phyloP scores from a whole-genome alignment of 23 tunicate species.

The Styela plicata region DNA sequence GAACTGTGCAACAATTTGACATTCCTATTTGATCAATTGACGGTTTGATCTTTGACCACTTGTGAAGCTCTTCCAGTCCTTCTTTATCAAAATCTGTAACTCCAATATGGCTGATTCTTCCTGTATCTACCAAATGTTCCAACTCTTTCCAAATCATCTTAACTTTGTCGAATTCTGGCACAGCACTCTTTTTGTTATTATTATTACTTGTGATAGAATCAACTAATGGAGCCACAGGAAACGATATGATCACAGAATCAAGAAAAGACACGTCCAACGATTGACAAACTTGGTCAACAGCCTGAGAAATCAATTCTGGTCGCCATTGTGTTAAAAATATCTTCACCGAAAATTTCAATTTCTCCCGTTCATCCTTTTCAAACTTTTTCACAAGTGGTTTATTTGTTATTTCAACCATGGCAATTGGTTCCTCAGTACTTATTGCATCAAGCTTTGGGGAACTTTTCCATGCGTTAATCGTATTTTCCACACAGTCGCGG shows the following conservation, averaged over 20 bases:
- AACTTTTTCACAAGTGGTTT: conserved; percentile 43
- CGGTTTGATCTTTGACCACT: conserved; percentile 93
- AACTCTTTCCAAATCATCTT: conserved; percentile 85
- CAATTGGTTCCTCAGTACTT: conserved; percentile 64
- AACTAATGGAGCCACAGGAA: conserved; percentile 48
- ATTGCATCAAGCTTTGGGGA: conserved; percentile 39
- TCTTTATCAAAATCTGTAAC: conserved; percentile 81
- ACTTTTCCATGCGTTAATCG: conserved; percentile 59
- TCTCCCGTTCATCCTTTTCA: conserved; percentile 54
- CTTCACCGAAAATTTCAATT: conserved; percentile 69
- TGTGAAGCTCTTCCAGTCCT: conserved; percentile 43
- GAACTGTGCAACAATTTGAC: conserved; percentile 74
- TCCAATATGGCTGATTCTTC: conserved; percentile 57
- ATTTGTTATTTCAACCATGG: conserved; percentile 37
- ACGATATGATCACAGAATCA: conserved; percentile 71
- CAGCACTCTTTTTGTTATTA: conserved; percentile 28
- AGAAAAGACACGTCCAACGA: conserved; percentile 44
- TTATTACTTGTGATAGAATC: background rate
- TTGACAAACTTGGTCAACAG: conserved; percentile 54
- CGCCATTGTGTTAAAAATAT: conserved; percentile 61
- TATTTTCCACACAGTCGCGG: conserved; percentile 64
- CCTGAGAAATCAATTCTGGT: conserved; percentile 48
- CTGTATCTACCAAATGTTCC: conserved; percentile 56
- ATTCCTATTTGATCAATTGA: conserved; percentile 68
- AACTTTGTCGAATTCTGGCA: conserved; percentile 39